These are phyloP conservation scores for Drosophila limbata DNA, from an alignment of 2,888 invertebrate genomes.

Conservation along the genomic window DNA sequence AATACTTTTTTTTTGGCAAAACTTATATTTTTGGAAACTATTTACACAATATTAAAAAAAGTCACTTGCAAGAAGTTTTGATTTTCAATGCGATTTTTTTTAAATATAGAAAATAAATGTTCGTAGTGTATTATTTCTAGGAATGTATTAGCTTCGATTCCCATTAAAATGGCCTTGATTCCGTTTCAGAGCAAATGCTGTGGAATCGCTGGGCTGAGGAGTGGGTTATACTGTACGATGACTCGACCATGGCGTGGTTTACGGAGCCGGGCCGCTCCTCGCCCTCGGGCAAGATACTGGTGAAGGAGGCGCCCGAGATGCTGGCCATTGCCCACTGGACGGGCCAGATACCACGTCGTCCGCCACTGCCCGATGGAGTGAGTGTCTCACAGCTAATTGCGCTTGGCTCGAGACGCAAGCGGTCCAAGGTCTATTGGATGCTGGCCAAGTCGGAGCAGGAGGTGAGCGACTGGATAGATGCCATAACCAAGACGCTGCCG, in stretches of 20 bases:
- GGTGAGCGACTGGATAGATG: constrained; percentile 93
- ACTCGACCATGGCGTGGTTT: constrained; percentile 95
- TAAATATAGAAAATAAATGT: too few relatives aligned
- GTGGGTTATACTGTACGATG: constrained; percentile 93
- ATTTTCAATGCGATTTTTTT: too few relatives aligned
- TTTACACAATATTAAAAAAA: too few relatives aligned
- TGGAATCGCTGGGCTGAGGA: constrained; percentile 93
- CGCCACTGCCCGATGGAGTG: constrained; percentile 89
- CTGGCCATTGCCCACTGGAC: constrained; percentile 93
- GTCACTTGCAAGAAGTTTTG: too few relatives aligned
- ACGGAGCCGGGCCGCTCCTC: constrained; percentile 86
- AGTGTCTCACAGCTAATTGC: constrained; percentile 91
- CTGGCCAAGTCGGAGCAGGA: constrained; percentile 91
- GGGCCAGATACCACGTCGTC: constrained; percentile 90
- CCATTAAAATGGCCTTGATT: too few relatives aligned
- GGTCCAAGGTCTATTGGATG: constrained; percentile 92
- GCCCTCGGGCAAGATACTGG: constrained; percentile 86
- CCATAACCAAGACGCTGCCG: constrained; percentile 92
- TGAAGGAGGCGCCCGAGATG: constrained; percentile 93
- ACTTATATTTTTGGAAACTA: too few relatives aligned
- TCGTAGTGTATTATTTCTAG: not conserved
- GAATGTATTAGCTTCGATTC: not conserved
- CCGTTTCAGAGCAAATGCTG: constrained; percentile 90
- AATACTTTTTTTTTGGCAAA: too few relatives aligned
- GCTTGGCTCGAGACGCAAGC: constrained; percentile 89